A percentile compares a stretch with the other conserved stretches of the same genome.
Evolutionary conservation across 2,113 vertebrate species (phyloP).

Genomic region (Brachyhypopomus occidentalis): DNA sequence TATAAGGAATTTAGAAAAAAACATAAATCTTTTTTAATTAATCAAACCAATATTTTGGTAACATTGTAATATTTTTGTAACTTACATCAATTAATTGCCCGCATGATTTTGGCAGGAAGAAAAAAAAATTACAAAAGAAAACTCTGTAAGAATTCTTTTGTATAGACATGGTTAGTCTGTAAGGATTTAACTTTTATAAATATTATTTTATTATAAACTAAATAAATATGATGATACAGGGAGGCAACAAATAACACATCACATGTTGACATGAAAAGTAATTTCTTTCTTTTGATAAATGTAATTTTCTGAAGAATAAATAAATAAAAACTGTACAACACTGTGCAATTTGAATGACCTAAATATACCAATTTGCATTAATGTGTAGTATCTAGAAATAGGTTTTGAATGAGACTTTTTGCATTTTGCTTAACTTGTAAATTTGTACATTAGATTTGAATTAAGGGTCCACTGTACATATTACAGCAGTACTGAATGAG

Average conservation of each 20-base stretch:
- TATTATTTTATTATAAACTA: slow-evolving; percentile 44
- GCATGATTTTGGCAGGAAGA: slow-evolving; percentile 99
- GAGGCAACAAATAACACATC: slow-evolving; percentile 98
- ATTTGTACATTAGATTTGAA: slow-evolving; percentile 63
- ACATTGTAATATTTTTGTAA: slow-evolving; percentile 94
- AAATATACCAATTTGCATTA: slow-evolving; percentile 55
- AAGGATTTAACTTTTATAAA: slow-evolving; percentile 75
- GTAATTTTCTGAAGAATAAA: slow-evolving; percentile 70
- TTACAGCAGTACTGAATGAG: slow-evolving; percentile 84
- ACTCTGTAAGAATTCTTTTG: slow-evolving; percentile 99
- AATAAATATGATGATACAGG: slow-evolving; percentile 92
- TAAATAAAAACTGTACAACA: slow-evolving; percentile 42
- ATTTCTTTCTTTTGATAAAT: slow-evolving; percentile 74
- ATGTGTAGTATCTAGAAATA: slow-evolving; percentile 28
- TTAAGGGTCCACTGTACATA: slow-evolving; percentile 89
- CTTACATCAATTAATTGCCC: slow-evolving; percentile 99
- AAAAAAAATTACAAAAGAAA: slow-evolving; percentile 99
- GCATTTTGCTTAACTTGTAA: slow-evolving; percentile 69
- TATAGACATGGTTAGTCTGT: slow-evolving; percentile 91
- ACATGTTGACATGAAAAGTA: slow-evolving; percentile 98
- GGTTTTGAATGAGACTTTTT: not conserved
- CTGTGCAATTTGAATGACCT: slow-evolving; percentile 34
- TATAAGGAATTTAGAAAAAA: slow-evolving; percentile 72
- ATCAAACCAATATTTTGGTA: slow-evolving; percentile 93
- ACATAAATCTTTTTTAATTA: slow-evolving; percentile 69